phyloP scores from a whole-genome alignment of 2,888 invertebrate species.

The Oscheius sp. region DNA sequence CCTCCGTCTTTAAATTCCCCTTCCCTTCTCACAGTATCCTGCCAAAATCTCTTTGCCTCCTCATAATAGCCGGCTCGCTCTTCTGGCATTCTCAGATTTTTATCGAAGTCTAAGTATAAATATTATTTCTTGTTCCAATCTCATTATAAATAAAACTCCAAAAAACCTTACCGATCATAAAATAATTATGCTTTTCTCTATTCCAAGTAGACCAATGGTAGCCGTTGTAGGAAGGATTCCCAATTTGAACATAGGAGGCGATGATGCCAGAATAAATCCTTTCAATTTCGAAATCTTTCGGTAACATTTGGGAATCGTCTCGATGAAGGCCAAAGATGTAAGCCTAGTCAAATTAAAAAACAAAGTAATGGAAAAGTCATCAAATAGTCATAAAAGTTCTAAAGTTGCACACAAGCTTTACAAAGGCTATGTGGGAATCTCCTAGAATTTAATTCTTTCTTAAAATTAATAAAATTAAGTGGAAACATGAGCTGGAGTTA shows the following conservation, averaged over 20 bases:
- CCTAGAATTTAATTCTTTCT: neutral
- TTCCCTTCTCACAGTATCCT: neutral
- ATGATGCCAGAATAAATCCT: slow-evolving; percentile 37
- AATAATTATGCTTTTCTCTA: slow-evolving; percentile 31
- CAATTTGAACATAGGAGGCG: slow-evolving; percentile 40
- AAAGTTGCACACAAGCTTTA: neutral
- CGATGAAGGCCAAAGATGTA: slow-evolving; percentile 47
- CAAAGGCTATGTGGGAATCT: neutral
- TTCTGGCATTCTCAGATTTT: slow-evolving; percentile 41
- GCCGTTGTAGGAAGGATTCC: slow-evolving; percentile 31
- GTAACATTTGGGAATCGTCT: slow-evolving; percentile 8
- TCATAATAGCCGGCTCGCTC: slow-evolving; percentile 25
- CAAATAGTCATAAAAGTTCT: neutral
- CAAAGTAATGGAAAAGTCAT: neutral
- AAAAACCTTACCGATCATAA: slow-evolving; percentile 31
- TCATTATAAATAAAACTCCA: neutral
- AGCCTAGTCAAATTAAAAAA: slow-evolving; percentile 31
- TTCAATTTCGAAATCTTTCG: slow-evolving; percentile 42
- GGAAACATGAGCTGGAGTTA: neutral
- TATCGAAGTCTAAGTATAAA: slow-evolving; percentile 35
- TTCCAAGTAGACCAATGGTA: slow-evolving; percentile 37
- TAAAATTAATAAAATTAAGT: neutral
- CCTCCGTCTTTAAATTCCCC: neutral
- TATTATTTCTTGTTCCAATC: too few species aligned
- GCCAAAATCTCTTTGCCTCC: slow-evolving; percentile 35